These are phyloP conservation scores for Metopia argyrocephala DNA, from an alignment of 2,888 invertebrate species.

Conservation along the genomic window DNA sequence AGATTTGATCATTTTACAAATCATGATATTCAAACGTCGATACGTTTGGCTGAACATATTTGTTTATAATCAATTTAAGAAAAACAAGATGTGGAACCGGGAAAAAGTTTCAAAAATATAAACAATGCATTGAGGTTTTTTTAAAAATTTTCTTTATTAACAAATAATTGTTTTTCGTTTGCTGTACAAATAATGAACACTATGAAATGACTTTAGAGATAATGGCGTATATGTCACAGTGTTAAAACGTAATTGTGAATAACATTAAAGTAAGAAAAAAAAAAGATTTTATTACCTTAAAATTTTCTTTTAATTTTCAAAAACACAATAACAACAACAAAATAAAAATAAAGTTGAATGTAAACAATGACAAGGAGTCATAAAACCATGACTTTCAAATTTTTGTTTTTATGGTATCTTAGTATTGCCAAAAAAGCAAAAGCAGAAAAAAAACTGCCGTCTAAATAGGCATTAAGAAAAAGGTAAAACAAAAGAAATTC, in stretches of 20 bases:
- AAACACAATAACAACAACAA: too few species aligned
- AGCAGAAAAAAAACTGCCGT: too few species aligned
- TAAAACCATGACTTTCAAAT: constrained; percentile 52
- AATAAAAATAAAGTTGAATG: too few species aligned
- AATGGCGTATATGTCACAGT: too few species aligned
- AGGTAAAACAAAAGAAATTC: constrained; percentile 10
- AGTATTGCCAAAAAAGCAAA: constrained; percentile 55
- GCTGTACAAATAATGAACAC: too few species aligned
- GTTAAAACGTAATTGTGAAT: too few species aligned
- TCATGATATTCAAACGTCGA: neutral
- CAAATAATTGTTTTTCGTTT: too few species aligned
- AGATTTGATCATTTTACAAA: too few species aligned
- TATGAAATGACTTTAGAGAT: too few species aligned
- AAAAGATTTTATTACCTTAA: neutral
- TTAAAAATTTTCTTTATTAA: too few species aligned
- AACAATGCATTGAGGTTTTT: too few species aligned
- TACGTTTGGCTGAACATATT: neutral
- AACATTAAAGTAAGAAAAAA: neutral
- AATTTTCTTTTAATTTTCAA: too few species aligned
- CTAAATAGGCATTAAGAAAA: neutral
- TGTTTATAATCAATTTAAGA: neutral
- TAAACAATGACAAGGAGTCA: constrained; percentile 13
- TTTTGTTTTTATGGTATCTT: constrained; percentile 51
- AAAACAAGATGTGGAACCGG: neutral
- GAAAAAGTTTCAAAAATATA: neutral